Percentiles rank a stretch among this genome's conserved stretches.
phyloP scores from a whole-genome alignment of 1,140 invertebrate genomes.

The Ceratina australensis region DNA sequence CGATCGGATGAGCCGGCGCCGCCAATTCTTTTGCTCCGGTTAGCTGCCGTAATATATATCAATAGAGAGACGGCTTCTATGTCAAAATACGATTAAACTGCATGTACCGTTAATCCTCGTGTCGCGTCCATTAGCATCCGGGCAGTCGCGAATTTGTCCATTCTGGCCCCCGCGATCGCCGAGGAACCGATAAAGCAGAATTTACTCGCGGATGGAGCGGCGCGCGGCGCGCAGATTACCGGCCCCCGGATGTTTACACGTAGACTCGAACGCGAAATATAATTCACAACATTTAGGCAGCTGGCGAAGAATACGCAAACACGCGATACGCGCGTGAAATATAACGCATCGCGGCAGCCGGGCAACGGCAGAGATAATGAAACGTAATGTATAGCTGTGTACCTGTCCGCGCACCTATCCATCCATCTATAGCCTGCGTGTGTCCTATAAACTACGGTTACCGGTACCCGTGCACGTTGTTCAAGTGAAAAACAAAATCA shows the following conservation, averaged over 20 bases:
- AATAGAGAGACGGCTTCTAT: not conserved
- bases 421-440: not conserved
- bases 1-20: not conserved
- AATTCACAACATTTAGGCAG: slow-evolving; percentile 38
- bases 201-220: slow-evolving; percentile 18
- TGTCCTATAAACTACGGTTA: not conserved
- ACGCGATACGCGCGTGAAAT: not conserved
- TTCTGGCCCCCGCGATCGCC: not conserved
- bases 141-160: slow-evolving; percentile 33
- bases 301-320: slow-evolving; percentile 38
- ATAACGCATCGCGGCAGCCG: slow-evolving; percentile 1
- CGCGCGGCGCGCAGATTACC: slow-evolving; percentile 17
- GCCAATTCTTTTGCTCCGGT: not conserved
- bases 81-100: slow-evolving; percentile 36
- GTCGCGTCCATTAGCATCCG: slow-evolving; percentile 39
- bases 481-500: no score
- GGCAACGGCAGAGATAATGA: slow-evolving; percentile 23
- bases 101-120: slow-evolving; percentile 27
- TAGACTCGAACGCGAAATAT: slow-evolving; percentile 30
- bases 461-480: not conserved
- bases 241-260: slow-evolving; percentile 21
- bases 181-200: slow-evolving; percentile 37
- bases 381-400: slow-evolving; percentile 23
- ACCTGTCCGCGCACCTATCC: not conserved
- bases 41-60: not conserved